A percentile compares a stretch with the other conserved stretches of the same genome.
phyloP scores from a whole-genome alignment of 2,113 vertebrate species.

The Clarias batrachus region DNA sequence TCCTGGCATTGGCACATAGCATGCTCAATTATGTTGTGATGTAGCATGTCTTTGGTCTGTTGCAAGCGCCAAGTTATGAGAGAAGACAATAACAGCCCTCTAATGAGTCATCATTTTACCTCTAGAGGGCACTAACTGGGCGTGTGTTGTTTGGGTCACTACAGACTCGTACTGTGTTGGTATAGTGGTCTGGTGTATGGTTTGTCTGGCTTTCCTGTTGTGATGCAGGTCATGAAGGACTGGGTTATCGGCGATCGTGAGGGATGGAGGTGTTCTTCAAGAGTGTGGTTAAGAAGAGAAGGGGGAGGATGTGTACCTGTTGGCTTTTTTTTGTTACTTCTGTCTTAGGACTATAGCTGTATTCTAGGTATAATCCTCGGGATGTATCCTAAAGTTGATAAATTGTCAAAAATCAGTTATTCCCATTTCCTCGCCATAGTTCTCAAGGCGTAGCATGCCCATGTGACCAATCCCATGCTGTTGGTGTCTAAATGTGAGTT shows the following conservation, averaged over 20 bases:
- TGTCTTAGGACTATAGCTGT: neutral
- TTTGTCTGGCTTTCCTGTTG: neutral
- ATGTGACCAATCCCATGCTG: neutral
- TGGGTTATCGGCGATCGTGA: neutral
- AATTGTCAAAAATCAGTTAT: neutral
- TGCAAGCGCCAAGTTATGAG: neutral
- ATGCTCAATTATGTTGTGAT: constrained; percentile 2
- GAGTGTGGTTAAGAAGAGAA: neutral
- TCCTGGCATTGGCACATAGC: constrained; percentile 36
- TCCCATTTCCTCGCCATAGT: neutral
- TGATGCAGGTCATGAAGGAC: neutral
- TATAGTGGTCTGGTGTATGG: neutral
- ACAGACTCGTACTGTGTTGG: neutral
- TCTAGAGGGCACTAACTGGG: constrained; percentile 15
- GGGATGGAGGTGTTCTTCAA: neutral
- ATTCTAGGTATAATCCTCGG: neutral
- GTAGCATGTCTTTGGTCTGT: constrained; percentile 14
- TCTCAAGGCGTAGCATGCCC: neutral
- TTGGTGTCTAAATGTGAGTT: no score
- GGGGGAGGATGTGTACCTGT: neutral
- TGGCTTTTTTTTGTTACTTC: neutral
- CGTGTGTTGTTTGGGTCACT: neutral
- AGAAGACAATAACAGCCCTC: neutral
- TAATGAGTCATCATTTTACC: constrained; percentile 2
- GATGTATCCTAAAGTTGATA: neutral